Conservation (phyloP, 2,888 invertebrate species). For the Thelaira solivaga region DNA sequence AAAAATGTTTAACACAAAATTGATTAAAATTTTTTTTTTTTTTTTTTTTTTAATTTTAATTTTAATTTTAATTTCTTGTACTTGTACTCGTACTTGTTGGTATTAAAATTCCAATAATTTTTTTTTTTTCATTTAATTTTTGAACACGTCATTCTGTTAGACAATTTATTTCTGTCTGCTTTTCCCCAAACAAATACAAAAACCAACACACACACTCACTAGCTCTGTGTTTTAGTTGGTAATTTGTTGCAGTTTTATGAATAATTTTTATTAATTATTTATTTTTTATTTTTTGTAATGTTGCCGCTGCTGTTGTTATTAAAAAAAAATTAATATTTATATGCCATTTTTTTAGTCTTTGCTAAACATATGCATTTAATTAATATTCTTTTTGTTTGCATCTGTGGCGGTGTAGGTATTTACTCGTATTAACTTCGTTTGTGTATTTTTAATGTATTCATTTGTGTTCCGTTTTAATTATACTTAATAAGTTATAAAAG, state of each 20-base stretch:
- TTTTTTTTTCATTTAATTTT: neutral
- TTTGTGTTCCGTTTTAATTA: slow-evolving; percentile 61
- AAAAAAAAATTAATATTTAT: slow-evolving; percentile 50
- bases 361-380: slow-evolving; percentile 28
- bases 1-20: too few relatives aligned
- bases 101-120: neutral
- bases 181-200: too few relatives aligned
- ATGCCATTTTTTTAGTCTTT: slow-evolving; percentile 16
- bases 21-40: too few relatives aligned
- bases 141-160: slow-evolving; percentile 1
- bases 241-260: slow-evolving; percentile 39
- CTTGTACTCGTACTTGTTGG: too few relatives aligned
- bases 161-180: slow-evolving; percentile 8
- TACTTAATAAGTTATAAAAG: slow-evolving; percentile 55
- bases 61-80: neutral
- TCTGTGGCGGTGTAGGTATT: neutral
- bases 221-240: neutral
- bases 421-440: neutral
- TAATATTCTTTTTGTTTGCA: slow-evolving; percentile 29
- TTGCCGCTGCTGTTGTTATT: slow-evolving; percentile 17
- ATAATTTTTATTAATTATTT: slow-evolving; percentile 6
- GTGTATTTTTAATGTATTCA: slow-evolving; percentile 34
- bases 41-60: too few relatives aligned
- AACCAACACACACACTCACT: too few relatives aligned
- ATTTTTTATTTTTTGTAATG: too few relatives aligned